A percentile compares a stretch with the other conserved stretches of the same genome.
Conservation (phyloP, 2,888 invertebrate genomes). For the Fragum sueziense region DNA sequence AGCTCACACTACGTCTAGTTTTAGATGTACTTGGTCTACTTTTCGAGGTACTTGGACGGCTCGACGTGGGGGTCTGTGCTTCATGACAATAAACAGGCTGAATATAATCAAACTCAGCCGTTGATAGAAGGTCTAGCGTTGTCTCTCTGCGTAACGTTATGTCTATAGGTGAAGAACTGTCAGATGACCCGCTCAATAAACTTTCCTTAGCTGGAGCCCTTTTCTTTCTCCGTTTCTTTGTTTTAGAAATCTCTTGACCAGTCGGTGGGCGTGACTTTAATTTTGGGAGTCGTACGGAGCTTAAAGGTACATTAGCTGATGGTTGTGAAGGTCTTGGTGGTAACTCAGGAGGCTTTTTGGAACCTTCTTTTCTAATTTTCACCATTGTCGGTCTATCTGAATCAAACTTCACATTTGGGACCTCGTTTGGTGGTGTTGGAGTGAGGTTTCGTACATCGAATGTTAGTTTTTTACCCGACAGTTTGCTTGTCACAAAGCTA, state of each 20-base stretch:
- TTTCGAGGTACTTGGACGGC: background rate
- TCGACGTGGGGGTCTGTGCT: constrained; percentile 25
- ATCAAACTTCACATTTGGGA: constrained; percentile 3
- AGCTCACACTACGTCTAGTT: background rate
- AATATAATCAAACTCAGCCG: constrained; percentile 44
- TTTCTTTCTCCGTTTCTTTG: constrained; percentile 16
- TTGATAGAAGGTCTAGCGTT: constrained; percentile 36
- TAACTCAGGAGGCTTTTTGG: background rate
- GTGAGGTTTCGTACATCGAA: constrained; percentile 32
- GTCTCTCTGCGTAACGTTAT: constrained; percentile 22
- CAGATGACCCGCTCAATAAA: constrained; percentile 10
- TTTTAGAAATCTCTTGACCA: constrained; percentile 6
- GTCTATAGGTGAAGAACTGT: constrained; percentile 52
- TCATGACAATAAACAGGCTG: constrained; percentile 44
- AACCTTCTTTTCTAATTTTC: background rate
- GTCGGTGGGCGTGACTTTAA: constrained; percentile 33
- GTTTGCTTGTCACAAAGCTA: constrained; percentile 16
- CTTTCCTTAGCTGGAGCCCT: constrained; percentile 11
- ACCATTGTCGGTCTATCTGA: constrained; percentile 9
- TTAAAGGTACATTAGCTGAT: constrained; percentile 22
- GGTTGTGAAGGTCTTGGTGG: constrained; percentile 4
- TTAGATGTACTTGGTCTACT: constrained; percentile 1
- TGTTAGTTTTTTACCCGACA: constrained; percentile 17
- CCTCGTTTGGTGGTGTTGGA: constrained; percentile 18
- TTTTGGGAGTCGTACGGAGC: constrained; percentile 47